Conservation (phyloP, 2,113 vertebrate species). For the Bolborhynchus lineola region DNA sequence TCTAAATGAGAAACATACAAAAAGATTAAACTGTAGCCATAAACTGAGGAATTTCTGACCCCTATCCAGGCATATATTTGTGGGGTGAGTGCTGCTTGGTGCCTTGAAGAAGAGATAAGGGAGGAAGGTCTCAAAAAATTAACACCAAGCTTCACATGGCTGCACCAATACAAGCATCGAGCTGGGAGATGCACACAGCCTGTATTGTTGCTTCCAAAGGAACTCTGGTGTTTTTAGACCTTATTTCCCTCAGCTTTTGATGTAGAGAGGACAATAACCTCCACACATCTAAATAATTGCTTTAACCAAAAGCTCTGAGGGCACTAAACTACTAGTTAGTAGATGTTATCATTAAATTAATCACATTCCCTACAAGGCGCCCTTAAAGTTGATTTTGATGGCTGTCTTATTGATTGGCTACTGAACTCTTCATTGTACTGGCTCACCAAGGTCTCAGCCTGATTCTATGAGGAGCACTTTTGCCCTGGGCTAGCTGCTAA, state of each 20-base stretch:
- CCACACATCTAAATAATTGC: background rate
- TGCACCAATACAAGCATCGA: background rate
- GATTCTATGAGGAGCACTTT: background rate
- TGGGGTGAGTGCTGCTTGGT: background rate
- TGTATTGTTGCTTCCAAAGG: background rate
- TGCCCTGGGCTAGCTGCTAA: background rate
- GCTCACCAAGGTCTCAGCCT: background rate
- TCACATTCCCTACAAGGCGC: background rate
- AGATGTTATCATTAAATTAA: constrained; percentile 52
- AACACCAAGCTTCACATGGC: background rate
- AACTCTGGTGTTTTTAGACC: background rate
- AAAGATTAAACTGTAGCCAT: background rate
- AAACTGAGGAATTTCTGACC: background rate
- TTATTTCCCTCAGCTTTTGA: background rate
- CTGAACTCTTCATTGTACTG: constrained; percentile 6
- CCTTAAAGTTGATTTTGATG: constrained; percentile 5
- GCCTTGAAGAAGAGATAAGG: background rate
- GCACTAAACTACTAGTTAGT: background rate
- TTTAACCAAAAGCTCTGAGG: background rate
- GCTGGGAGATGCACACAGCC: background rate
- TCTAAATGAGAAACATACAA: background rate
- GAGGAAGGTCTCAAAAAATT: background rate
- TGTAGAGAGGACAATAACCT: constrained; percentile 15
- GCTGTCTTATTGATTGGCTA: constrained; percentile 27
- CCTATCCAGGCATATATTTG: background rate